Evolutionary conservation across 2,888 invertebrate genomes (phyloP), one percentile per base, ranked within the genome.

Genomic region (Microplitis deprimator): DNA sequence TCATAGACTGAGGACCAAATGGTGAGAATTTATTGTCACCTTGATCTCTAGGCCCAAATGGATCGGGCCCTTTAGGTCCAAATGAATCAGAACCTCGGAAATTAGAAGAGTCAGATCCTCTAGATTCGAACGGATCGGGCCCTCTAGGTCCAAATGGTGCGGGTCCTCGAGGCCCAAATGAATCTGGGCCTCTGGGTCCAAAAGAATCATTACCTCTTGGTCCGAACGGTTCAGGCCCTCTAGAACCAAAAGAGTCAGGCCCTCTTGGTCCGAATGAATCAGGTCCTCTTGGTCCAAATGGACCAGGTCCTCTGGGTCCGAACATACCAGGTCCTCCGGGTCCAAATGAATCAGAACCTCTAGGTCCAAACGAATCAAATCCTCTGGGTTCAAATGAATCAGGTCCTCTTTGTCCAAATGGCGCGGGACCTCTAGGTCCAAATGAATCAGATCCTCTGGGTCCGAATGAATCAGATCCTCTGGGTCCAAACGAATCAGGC

Each of bases 71-170:
- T 38, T 39, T 13, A 0, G 76, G 68, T 0, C 41, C 64, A 74
- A 73, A 76, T 5, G 75, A 60, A 1, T 73, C 76, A n/a, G 69
- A 41, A 73, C 65, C 77, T 75, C 77, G 72, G 4, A 77, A 62
- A 13, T 76, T 79, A 61, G 72, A 78, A 17, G 77, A 75, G 3
- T 50, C 69, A 20, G 80, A 61, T 16, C 79, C 80, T 64, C 81
- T 79, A 0, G 81, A 77, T 0, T 77, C 81, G 61, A 82, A 76
- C 5, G 82, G 78, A 7, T 79, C 78, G 17, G 81, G 65, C 16
- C 67, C 40, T 67, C 77, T 81, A 20, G 83, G 73, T 10, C 61
- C 72, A 13, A 79, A 79, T 6, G 61, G 6, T 6, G 61, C 70
- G 40, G 73, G 65, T 7, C 75, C 75, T 41, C 50, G 6, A 2